Evolutionary conservation across 2,113 vertebrate genomes (phyloP).

Genomic region (Sula dactylatra): DNA sequence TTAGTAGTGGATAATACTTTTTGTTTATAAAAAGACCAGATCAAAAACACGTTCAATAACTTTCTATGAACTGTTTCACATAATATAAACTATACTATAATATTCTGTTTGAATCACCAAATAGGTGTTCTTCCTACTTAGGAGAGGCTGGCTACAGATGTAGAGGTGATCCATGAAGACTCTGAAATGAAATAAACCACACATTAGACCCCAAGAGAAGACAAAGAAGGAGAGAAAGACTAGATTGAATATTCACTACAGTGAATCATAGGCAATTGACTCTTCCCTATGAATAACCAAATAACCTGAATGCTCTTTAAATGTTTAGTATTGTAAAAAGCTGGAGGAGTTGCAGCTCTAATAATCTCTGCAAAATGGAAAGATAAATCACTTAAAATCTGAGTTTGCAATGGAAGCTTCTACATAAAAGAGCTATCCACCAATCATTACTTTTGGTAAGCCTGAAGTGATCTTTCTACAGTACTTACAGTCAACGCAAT

Average conservation of each 20-base stretch:
- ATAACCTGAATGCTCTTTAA: background rate
- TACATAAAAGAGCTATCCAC: background rate
- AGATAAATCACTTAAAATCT: background rate
- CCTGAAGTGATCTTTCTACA: background rate
- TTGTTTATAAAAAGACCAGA: background rate
- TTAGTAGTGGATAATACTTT: background rate
- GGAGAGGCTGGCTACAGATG: background rate
- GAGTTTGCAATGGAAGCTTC: background rate
- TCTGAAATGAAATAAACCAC: background rate
- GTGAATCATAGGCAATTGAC: constrained; percentile 5
- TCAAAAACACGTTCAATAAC: background rate
- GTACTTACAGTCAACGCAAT: background rate
- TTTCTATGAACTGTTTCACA: background rate
- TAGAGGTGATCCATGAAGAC: background rate
- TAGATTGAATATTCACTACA: background rate
- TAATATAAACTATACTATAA: background rate
- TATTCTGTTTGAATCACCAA: background rate
- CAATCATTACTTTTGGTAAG: background rate
- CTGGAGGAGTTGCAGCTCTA: background rate
- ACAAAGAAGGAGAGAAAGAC: background rate
- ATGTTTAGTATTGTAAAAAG: background rate
- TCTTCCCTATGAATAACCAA: background rate
- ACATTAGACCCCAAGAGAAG: background rate
- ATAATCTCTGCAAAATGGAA: background rate
- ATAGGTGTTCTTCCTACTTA: background rate